Evolutionary conservation across 2,888 invertebrate species (phyloP).

Genomic region (Heliconius erato): DNA sequence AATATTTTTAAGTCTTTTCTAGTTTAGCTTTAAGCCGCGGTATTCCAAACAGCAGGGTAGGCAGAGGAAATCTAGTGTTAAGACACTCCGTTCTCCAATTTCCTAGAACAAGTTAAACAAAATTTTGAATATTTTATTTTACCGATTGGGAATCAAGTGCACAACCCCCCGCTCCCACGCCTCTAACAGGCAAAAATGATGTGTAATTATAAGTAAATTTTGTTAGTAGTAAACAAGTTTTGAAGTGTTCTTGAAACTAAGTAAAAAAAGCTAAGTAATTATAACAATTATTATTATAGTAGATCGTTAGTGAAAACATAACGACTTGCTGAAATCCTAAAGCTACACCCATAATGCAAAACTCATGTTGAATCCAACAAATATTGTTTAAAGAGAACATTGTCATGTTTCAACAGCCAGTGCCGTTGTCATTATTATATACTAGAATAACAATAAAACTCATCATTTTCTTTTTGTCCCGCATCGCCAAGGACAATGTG

Average conservation of each 20-base stretch:
- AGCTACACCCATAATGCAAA: neutral
- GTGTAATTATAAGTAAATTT: neutral
- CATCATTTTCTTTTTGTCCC: neutral
- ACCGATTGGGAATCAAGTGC: too few species aligned
- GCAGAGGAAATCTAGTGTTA: too few species aligned
- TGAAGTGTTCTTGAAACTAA: neutral
- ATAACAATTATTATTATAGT: neutral
- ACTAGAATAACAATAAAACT: neutral
- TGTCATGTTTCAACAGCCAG: neutral
- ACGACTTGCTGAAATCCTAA: neutral
- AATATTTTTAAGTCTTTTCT: neutral
- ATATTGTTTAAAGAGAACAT: neutral
- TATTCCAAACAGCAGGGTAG: too few species aligned
- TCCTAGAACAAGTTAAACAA: too few species aligned
- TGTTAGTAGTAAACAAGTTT: neutral
- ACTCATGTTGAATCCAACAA: conserved; percentile 8
- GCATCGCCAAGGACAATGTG: neutral
- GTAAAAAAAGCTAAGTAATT: neutral
- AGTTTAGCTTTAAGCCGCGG: too few species aligned
- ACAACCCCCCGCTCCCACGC: too few species aligned
- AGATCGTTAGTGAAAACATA: neutral
- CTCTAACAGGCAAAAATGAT: neutral
- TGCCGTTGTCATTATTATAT: neutral
- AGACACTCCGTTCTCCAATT: too few species aligned
- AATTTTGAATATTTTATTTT: too few species aligned